Percentiles rank a stretch among this genome's conserved stretches.
Evolutionary conservation across 2,888 invertebrate species (phyloP).

Genomic region (Chelonus formosanus): DNA sequence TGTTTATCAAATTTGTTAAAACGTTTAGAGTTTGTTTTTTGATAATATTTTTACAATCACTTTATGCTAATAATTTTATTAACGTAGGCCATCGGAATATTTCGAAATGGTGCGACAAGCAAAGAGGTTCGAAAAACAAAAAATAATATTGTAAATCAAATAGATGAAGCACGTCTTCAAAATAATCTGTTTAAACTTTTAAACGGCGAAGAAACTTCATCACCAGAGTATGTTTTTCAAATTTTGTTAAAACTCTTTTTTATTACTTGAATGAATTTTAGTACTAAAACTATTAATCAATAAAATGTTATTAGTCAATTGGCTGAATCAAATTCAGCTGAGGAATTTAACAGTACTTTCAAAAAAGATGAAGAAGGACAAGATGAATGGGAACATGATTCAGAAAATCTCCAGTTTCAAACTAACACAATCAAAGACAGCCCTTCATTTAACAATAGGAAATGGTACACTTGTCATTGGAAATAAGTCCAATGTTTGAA

Average conservation of each 20-base stretch:
- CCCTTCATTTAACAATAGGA: background rate
- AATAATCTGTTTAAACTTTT: constrained; percentile 39
- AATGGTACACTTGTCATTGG: constrained; percentile 2
- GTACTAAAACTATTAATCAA: background rate
- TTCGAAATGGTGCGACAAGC: constrained; percentile 37
- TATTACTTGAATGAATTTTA: too few species aligned
- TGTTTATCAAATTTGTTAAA: constrained; percentile 1
- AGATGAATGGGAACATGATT: background rate
- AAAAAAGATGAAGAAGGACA: background rate
- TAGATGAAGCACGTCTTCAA: constrained; percentile 31
- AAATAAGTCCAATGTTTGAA: background rate
- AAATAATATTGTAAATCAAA: constrained; percentile 16
- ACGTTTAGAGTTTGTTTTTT: background rate
- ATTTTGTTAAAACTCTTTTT: background rate
- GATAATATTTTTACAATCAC: background rate
- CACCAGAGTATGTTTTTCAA: constrained; percentile 31
- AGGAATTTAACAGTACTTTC: background rate
- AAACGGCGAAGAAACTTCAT: constrained; percentile 35
- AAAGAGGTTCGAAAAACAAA: constrained; percentile 32
- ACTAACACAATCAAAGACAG: constrained; percentile 12
- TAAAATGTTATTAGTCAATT: background rate
- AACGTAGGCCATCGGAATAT: constrained; percentile 37
- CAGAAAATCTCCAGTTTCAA: background rate
- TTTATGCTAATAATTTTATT: too few species aligned
- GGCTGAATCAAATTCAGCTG: too few species aligned